Base-by-base conservation (phyloP, 1,140 invertebrate genomes). In the Xylocopa sonorina region DNA sequence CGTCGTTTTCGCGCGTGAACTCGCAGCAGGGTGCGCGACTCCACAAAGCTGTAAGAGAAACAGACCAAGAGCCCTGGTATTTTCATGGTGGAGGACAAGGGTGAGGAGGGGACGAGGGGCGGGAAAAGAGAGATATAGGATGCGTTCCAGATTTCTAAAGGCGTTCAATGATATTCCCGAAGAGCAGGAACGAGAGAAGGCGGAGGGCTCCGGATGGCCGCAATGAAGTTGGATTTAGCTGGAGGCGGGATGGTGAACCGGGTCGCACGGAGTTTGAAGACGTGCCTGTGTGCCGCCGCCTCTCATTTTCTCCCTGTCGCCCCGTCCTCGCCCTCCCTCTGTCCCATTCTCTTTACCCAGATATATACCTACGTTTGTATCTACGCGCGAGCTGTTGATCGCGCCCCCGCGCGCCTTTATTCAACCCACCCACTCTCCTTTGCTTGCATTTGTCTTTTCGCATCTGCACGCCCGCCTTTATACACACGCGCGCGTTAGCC, bases 181-280 rank as follows among this genome's bases (percentile, higher is more conserved):
- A 83, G 81, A 86, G 84, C 77, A 79, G 48, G 84, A 81, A 86
- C 71, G 84, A n/a, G n/a, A n/a, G n/a, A 83, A 81, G 74, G 78
- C 63, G 43, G 83, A 85, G 81, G 73, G 64, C 71, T 84, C 83
- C 78, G 87, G 83, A 88, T 88, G 79, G 81, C 75, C 81, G 81
- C 81, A 82, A 88, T 87, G 81, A 87, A 87, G 87, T 88, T 87
- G 86, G 84, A 87, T 88, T 86, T 87, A 83, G 85, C 87, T 78
- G 46, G 58, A 77, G 85, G 85, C 82, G 75, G 84, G 51, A 78
- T 78, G 78, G 83, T 72, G 78, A 83, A 87, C 76, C 78, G 74
- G 71, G 79, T 82, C 84, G 85, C 60, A 62, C 53, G 6, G 66
- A 73, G 78, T 32, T 81, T 69, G 50, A 81, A 83, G 82, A 87